Evolutionary conservation across 64 coral and sea anemone genomes (phyloP), one percentile per base, ranked within the genome.

Genomic region (Pocillopora damicornis): DNA sequence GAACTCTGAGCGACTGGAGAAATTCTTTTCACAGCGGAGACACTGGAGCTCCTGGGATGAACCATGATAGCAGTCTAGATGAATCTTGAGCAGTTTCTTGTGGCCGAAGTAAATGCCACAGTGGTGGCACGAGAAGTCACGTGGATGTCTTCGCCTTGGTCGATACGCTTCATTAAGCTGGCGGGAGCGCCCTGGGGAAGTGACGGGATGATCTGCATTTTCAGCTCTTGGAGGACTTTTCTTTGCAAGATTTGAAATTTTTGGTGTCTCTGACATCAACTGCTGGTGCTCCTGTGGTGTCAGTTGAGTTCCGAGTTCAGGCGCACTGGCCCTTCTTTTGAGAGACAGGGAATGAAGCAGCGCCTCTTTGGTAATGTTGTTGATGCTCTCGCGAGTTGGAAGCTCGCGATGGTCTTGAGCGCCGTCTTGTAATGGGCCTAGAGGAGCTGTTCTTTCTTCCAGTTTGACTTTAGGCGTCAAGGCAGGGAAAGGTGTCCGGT

Each of bases 61-160:
- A 36, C 94, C 94, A 69, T 97, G 94, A 61, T 97, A 97, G 37
- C 91, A 89, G 75, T 97, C 94, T 75, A 97, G 83, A 83, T 97
- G 94, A 71, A 97, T 97, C 77, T 97, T 97, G 17, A 87, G 86
- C 5, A 97, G 88, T 35, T 97, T 97, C 86, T 97, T 97, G 83
- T 97, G 94, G 22, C 88, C 94, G 71, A 97, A 97, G 72, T 84
- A 89, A 62, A 97, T 79, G 60, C 91, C 91, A 38, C 94, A 97
- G 35, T 87, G 91, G 20, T 89, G 88, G 63, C 94, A 97, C 12
- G 83, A 86, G 61, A 97, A 86, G 58, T 89, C 86, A 10, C 89
- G 91, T 13, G 73, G 75, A 25, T 88, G 80, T 69, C 87, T 89
- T 73, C 83, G 90, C 62, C 87, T 88, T 14, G 83, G 87, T 13